Evolutionary conservation across 2,797 vertebrate species (phyloP), one percentile per base, ranked within the genome.

Genomic region (Graptemys geographica): DNA sequence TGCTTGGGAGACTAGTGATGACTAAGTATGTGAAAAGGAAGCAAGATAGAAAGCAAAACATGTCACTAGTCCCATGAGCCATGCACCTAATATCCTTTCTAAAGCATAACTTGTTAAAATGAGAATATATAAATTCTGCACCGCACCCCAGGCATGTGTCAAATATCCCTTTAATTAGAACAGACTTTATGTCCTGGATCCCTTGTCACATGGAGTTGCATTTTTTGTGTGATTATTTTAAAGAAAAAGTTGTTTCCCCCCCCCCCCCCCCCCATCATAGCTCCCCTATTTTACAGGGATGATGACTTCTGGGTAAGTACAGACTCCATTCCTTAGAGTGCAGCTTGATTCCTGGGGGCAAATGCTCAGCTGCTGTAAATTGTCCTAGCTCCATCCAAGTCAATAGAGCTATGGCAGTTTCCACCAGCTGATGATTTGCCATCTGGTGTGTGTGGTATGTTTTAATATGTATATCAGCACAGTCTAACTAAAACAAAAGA

Each of bases 321-420:
- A 84, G 37, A 23, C 31, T 79, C 31, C 65, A 27, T 78, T 91
- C 51, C 81, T 90, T 82, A 15, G 87, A 74, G 79, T 55, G 56
- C 0, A 0, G 5, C 3, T 0, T 23, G 86, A 47, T 49, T 91
- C 81, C 79, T 69, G 59, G 76, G 69, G 52, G 37, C 44, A 4
- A 7, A 1, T 86, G 93, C 69, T 95, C 13, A 28, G 31, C n/a
- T 89, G 56, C 84, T 96, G 91, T 86, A 86, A 65, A 27, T 89
- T 89, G 56, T 27, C 80, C 41, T 62, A n/a, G 18, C 27, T 69
- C n/a, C 12, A 11, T 85, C 90, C 76, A 81, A 49, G 55, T 90
- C 79, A 28, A 0, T 88, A 53, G 49, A 0, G 0, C 49, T 0
- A 0, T 78, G 81, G 84, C 79, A 47, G 95, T 88, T 93, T 53